These are phyloP conservation scores for Drosophila paulistorum DNA, from an alignment of 1,140 invertebrate genomes.

Conservation along the genomic window DNA sequence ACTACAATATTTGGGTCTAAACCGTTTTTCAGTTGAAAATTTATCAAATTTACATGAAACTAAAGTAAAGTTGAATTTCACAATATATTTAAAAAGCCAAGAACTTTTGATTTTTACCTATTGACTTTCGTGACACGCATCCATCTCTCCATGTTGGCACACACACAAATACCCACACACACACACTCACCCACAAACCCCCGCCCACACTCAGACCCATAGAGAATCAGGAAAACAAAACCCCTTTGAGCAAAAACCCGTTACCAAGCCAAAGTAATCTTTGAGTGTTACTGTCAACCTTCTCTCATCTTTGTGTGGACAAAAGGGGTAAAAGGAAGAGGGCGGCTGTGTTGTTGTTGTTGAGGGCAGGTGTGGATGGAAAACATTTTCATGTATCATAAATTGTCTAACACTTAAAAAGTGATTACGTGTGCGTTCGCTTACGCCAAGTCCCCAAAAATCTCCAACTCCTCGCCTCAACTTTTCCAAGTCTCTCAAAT, in stretches of 20 bases:
- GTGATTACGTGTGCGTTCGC: constrained; percentile 75
- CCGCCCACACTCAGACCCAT: neutral
- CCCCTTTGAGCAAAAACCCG: constrained; percentile 63
- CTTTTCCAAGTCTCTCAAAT: neutral
- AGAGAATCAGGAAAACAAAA: constrained; percentile 31
- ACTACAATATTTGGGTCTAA: too few relatives aligned
- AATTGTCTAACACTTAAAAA: constrained; percentile 81
- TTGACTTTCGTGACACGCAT: constrained; percentile 9
- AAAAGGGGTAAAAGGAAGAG: neutral
- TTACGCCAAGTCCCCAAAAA: neutral
- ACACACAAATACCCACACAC: neutral
- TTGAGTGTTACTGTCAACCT: constrained; percentile 66
- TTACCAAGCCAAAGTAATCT: constrained; percentile 60
- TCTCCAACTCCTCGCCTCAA: constrained; percentile 6
- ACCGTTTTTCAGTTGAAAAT: too few relatives aligned
- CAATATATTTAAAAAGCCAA: too few relatives aligned
- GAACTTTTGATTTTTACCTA: too few relatives aligned
- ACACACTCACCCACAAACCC: neutral
- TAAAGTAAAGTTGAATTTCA: too few relatives aligned
- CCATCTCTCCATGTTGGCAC: neutral
- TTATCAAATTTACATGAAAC: too few relatives aligned
- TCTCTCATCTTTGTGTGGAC: neutral
- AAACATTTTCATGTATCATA: constrained; percentile 81
- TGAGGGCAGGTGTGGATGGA: constrained; percentile 36
- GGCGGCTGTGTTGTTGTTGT: constrained; percentile 22